phyloP scores from a whole-genome alignment of 2,797 vertebrate genomes.

The Streptopelia turtur region DNA sequence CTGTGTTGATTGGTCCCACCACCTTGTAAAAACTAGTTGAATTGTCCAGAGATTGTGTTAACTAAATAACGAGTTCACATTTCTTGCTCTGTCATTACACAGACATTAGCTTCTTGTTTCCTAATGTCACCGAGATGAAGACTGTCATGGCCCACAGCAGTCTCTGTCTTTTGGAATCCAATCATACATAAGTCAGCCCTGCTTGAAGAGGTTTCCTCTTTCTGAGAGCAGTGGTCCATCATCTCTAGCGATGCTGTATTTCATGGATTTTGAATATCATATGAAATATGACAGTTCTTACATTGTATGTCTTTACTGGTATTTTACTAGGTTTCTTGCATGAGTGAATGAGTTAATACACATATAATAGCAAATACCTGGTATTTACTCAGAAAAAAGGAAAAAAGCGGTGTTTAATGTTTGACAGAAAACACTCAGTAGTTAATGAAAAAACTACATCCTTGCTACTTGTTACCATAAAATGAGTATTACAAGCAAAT shows the following conservation, averaged over 20 bases:
- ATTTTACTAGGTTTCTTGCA: not conserved
- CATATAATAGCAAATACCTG: not conserved
- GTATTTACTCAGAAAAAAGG: not conserved
- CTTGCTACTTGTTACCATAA: not conserved
- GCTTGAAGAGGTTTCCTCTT: not conserved
- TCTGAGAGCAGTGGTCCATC: not conserved
- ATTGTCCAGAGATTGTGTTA: not conserved
- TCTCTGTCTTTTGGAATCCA: not conserved
- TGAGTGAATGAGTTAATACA: fast-evolving
- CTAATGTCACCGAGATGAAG: not conserved
- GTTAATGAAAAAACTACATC: not conserved
- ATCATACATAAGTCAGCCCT: fast-evolving
- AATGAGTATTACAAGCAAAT: not conserved
- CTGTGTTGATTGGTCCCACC: not conserved
- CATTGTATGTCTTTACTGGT: fast-evolving
- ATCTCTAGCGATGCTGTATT: not conserved
- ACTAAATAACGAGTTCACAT: not conserved
- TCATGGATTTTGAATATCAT: not conserved
- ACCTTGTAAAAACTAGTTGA: not conserved
- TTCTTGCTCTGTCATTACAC: not conserved
- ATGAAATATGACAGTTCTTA: not conserved
- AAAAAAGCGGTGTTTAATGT: not conserved
- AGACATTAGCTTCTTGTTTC: not conserved
- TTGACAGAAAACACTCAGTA: not conserved
- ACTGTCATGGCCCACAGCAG: not conserved